These are phyloP conservation scores for Diorhabda elongata DNA, from an alignment of 1,140 invertebrate species.

Conservation along the genomic window DNA sequence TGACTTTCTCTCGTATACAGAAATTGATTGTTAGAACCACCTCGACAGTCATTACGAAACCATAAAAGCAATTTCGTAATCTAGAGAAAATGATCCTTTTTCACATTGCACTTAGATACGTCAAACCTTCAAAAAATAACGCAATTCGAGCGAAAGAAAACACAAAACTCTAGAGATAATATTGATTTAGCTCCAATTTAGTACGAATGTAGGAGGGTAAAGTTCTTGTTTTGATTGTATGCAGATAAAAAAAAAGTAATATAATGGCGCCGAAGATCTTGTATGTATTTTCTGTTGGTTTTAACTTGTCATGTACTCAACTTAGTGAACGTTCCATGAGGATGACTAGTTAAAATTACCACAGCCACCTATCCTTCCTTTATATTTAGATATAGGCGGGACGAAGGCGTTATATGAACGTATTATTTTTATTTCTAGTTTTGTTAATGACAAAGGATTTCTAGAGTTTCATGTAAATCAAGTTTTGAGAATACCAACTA, in stretches of 20 bases:
- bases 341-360: too few species aligned
- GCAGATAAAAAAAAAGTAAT: background rate
- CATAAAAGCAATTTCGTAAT: slow-evolving; percentile 11
- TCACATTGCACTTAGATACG: slow-evolving; percentile 1
- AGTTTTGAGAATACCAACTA: too few species aligned
- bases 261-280: background rate
- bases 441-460: too few species aligned
- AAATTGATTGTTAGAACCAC: too few species aligned
- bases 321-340: too few species aligned
- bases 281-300: background rate
- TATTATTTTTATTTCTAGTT: too few species aligned
- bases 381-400: too few species aligned
- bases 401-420: too few species aligned
- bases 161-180: background rate
- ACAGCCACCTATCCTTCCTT: too few species aligned
- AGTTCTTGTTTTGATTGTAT: slow-evolving; percentile 12
- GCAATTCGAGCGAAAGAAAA: background rate
- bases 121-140: slow-evolving; percentile 4
- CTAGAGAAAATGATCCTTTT: slow-evolving; percentile 3
- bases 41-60: background rate
- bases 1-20: too few species aligned
- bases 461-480: too few species aligned
- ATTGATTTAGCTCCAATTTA: slow-evolving; percentile 1
- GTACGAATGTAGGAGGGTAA: slow-evolving; percentile 4
- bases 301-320: slow-evolving; percentile 4